phyloP scores from a whole-genome alignment of 2,113 vertebrate species.

The Pomatostomus ruficeps region DNA sequence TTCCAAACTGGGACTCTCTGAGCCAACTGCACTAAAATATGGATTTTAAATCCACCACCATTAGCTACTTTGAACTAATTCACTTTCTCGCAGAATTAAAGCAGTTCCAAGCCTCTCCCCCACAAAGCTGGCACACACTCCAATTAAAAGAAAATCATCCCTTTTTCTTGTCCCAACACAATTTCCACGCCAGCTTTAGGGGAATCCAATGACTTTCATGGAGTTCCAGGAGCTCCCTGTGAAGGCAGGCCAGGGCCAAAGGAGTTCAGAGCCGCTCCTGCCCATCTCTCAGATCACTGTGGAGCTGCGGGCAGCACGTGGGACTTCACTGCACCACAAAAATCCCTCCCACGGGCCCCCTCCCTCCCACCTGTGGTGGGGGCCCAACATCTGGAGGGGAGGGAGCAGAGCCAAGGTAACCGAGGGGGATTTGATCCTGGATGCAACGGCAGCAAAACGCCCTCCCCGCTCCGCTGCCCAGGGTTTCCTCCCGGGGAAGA shows the following conservation, averaged over 20 bases:
- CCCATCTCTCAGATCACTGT: not conserved
- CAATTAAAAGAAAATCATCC: not conserved
- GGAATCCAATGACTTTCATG: not conserved
- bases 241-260: not conserved
- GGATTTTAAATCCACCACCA: not conserved
- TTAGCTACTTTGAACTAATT: not conserved
- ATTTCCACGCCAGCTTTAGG: not conserved
- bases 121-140: not conserved
- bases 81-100: not conserved
- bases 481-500: not conserved
- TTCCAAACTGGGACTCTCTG: not conserved
- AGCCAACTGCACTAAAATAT: not conserved
- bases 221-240: not conserved
- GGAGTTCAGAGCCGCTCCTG: not conserved
- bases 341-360: not conserved
- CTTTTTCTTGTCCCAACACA: not conserved
- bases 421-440: not conserved
- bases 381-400: not conserved
- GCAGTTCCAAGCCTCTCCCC: not conserved
- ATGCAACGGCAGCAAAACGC: not conserved
- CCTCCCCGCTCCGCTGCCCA: not conserved
- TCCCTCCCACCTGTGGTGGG: not conserved
- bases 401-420: not conserved
- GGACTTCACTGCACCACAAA: not conserved
- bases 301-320: not conserved